These are phyloP conservation scores for Nematopogon swammerdamellus DNA, from an alignment of 2,888 invertebrate species.

Conservation along the genomic window DNA sequence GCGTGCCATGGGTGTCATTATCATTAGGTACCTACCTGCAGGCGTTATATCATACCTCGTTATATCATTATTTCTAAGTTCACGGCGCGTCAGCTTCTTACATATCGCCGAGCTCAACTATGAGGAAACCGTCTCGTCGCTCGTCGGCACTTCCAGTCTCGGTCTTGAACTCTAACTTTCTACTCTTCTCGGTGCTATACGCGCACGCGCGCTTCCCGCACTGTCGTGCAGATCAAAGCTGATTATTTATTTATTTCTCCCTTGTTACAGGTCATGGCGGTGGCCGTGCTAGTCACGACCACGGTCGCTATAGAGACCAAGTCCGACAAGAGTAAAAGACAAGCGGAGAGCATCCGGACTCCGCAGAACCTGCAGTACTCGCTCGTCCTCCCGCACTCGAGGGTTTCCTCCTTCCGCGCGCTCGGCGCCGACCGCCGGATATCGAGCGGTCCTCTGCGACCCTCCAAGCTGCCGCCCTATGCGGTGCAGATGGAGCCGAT, in stretches of 20 bases:
- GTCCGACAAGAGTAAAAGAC: conserved; percentile 53
- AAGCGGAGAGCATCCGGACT: conserved; percentile 49
- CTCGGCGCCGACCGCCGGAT: conserved; percentile 53
- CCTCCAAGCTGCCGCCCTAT: conserved; percentile 62
- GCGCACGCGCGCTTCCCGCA: no score
- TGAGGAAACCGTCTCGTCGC: no score
- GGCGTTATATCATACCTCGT: no score
- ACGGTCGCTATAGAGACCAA: conserved; percentile 44
- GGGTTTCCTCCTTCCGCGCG: conserved; percentile 50
- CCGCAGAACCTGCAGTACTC: conserved; percentile 60
- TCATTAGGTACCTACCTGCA: no score
- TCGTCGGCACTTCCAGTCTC: no score
- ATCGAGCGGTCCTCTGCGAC: conserved; percentile 41
- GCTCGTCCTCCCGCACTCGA: conserved; percentile 55
- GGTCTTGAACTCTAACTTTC: no score
- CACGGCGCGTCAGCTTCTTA: no score
- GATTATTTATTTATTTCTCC: conserved; percentile 9
- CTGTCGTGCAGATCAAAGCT: no score
- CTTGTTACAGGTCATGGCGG: conserved; percentile 56
- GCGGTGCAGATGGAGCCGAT: conserved; percentile 80
- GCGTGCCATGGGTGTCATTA: no score
- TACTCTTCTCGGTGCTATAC: no score
- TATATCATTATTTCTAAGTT: no score
- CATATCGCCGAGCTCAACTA: no score
- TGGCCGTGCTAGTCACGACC: conserved; percentile 51